phyloP scores from a whole-genome alignment of 1,140 invertebrate genomes.

The Caerostris darwini region DNA sequence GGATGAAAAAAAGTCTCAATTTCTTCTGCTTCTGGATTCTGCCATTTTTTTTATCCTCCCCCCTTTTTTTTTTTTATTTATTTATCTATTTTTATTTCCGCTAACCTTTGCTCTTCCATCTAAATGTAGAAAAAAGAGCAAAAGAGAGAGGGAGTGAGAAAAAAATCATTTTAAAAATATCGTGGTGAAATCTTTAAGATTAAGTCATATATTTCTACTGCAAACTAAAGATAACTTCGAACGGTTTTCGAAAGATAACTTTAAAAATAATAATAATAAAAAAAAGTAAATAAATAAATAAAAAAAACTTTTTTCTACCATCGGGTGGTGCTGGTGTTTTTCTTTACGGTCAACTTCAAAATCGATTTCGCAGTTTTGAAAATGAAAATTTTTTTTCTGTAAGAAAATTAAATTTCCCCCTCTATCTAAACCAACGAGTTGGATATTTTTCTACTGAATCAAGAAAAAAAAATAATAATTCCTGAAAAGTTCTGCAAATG shows the following conservation, averaged over 20 bases:
- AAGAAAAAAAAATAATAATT: too few species aligned
- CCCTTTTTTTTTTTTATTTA: not conserved
- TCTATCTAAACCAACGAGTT: not conserved
- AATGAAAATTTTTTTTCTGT: not conserved
- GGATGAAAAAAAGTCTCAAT: not conserved
- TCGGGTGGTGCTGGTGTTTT: not conserved
- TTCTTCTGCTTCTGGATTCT: not conserved
- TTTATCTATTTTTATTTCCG: not conserved
- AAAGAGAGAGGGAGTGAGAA: not conserved
- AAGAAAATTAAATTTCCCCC: slow-evolving; percentile 23
- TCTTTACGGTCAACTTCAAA: slow-evolving; percentile 6
- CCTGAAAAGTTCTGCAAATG: not conserved
- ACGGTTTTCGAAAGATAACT: not conserved
- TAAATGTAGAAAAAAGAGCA: not conserved
- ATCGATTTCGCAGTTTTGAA: slow-evolving; percentile 30
- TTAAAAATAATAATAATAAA: too few species aligned
- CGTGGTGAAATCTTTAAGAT: not conserved
- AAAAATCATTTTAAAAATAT: slow-evolving; percentile 4
- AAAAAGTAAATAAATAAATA: too few species aligned
- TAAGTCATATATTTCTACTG: slow-evolving; percentile 27
- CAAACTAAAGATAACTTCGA: not conserved
- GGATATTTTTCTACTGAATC: not conserved
- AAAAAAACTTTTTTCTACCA: not conserved
- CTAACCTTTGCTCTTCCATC: not conserved
- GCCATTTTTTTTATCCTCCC: not conserved